phyloP scores from a whole-genome alignment of 1,140 invertebrate genomes.

The Ganaspis sp. region DNA sequence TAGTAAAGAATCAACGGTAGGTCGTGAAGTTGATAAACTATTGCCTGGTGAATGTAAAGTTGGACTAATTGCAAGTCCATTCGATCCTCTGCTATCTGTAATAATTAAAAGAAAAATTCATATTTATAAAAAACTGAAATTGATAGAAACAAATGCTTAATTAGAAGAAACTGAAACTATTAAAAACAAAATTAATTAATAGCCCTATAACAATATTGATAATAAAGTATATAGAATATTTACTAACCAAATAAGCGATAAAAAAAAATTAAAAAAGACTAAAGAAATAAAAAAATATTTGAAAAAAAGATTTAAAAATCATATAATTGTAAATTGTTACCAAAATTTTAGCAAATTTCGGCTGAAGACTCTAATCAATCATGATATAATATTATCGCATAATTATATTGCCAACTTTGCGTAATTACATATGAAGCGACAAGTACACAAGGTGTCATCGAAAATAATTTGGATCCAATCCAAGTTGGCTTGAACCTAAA shows the following conservation, averaged over 20 bases:
- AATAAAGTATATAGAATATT: too few relatives aligned
- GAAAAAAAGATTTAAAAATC: too few relatives aligned
- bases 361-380: not conserved
- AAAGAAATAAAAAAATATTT: too few relatives aligned
- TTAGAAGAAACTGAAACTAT: too few relatives aligned
- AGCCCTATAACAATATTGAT: too few relatives aligned
- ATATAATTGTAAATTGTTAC: too few relatives aligned
- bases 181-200: too few relatives aligned
- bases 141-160: too few relatives aligned
- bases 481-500: conserved; percentile 12
- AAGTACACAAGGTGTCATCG: conserved; percentile 22
- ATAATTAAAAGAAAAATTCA: conserved; percentile 38
- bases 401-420: conserved; percentile 9
- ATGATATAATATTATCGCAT: not conserved
- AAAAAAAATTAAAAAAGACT: too few relatives aligned
- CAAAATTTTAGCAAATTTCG: not conserved
- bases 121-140: conserved; percentile 37
- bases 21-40: conserved; percentile 75
- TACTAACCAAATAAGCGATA: too few relatives aligned
- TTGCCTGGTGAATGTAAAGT: conserved; percentile 70
- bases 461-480: conserved; percentile 17
- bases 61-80: conserved; percentile 63
- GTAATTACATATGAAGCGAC: not conserved
- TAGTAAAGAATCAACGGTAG: conserved; percentile 90
- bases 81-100: conserved; percentile 61